A percentile compares a stretch with the other conserved stretches of the same genome.
Conservation (phyloP, 2,888 invertebrate species). For the Lysandra coridon region DNA sequence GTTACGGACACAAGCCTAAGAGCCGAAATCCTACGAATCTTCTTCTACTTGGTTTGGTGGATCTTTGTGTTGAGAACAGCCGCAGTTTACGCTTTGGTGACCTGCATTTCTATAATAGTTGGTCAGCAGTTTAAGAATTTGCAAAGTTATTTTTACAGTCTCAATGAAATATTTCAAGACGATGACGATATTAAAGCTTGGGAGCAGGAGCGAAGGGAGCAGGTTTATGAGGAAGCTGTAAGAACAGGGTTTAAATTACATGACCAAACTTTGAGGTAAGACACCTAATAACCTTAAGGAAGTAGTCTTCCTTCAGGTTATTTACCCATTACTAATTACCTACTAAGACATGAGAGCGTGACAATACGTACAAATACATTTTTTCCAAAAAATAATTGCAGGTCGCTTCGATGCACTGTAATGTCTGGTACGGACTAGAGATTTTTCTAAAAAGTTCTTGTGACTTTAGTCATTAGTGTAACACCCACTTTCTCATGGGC, state of each 20-base stretch:
- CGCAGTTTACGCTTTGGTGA: slow-evolving; percentile 46
- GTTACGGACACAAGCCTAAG: slow-evolving; percentile 43
- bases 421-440: too few species aligned
- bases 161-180: slow-evolving; percentile 49
- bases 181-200: slow-evolving; percentile 31
- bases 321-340: too few species aligned
- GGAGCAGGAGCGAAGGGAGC: slow-evolving; percentile 49
- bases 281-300: not conserved
- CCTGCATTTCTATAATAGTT: slow-evolving; percentile 47
- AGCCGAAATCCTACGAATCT: slow-evolving; percentile 45
- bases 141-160: slow-evolving; percentile 53
- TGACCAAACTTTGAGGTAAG: slow-evolving; percentile 53
- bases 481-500: too few species aligned
- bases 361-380: too few species aligned
- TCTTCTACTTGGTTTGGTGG: slow-evolving; percentile 52
- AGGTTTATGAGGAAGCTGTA: slow-evolving; percentile 49
- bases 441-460: too few species aligned
- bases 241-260: slow-evolving; percentile 57
- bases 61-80: slow-evolving; percentile 45
- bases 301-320: too few species aligned
- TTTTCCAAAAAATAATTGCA: too few species aligned
- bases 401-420: too few species aligned
- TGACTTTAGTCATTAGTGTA: too few species aligned
- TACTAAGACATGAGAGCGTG: too few species aligned
- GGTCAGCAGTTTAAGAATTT: slow-evolving; percentile 55